Evolutionary conservation across 2,113 vertebrate species (phyloP).

Genomic region (Chamaea fasciata): DNA sequence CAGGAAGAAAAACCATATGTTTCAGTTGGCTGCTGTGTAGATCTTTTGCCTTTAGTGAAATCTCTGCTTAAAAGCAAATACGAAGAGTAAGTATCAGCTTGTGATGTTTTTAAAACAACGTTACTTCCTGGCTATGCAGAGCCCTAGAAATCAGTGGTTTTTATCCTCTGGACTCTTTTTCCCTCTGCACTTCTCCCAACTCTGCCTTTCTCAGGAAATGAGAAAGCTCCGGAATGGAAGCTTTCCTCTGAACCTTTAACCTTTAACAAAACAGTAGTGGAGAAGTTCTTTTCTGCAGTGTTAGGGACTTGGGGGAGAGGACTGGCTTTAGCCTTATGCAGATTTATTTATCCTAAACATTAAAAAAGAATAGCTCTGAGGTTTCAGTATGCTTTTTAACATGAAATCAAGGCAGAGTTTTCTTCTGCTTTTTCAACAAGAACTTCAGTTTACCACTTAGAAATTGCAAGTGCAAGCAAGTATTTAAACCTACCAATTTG

Average conservation of each 20-base stretch:
- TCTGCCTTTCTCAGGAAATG: not conserved
- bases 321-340: not conserved
- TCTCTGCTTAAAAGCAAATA: constrained; percentile 84
- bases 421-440: not conserved
- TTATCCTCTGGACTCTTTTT: not conserved
- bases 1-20: constrained; percentile 81
- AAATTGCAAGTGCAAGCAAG: not conserved
- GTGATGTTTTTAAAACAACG: not conserved
- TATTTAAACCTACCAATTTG: not conserved
- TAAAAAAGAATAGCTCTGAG: not conserved
- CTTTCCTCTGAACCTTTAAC: not conserved
- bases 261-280: not conserved
- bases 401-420: not conserved
- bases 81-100: constrained; percentile 84
- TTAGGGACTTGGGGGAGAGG: not conserved
- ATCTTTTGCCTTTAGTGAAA: constrained; percentile 87
- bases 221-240: not conserved
- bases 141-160: not conserved
- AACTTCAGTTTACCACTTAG: not conserved
- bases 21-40: constrained; percentile 89
- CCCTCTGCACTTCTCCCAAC: not conserved
- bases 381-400: not conserved
- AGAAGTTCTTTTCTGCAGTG: not conserved
- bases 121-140: not conserved
- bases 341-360: not conserved